These are phyloP conservation scores for Paradisaea rubra DNA, from an alignment of 2,113 vertebrate species.

Conservation along the genomic window DNA sequence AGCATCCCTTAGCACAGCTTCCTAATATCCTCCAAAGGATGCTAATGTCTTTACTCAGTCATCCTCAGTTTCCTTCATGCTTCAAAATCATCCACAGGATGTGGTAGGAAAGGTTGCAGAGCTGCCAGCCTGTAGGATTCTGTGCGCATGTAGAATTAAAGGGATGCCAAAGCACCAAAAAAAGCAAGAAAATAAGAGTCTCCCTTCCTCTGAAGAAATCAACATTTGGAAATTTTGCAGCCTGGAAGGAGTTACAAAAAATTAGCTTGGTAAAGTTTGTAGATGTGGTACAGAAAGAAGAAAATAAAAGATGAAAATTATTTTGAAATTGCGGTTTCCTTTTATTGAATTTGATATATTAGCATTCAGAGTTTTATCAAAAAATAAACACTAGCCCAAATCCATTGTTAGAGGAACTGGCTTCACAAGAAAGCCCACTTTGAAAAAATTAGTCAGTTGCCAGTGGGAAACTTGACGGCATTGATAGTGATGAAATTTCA, in stretches of 20 bases:
- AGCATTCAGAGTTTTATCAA: background rate
- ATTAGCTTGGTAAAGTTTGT: background rate
- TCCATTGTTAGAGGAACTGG: background rate
- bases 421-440: background rate
- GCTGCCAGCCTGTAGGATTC: background rate
- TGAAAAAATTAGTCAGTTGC: background rate
- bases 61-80: background rate
- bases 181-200: background rate
- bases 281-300: background rate
- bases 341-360: background rate
- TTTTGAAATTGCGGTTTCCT: background rate
- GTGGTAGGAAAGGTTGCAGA: background rate
- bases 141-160: background rate
- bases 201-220: background rate
- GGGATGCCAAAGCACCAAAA: background rate
- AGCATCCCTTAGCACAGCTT: background rate
- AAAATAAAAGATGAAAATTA: background rate
- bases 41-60: background rate
- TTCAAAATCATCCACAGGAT: background rate
- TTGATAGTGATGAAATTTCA: background rate
- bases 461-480: background rate
- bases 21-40: background rate
- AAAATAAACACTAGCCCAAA: background rate
- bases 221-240: background rate
- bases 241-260: background rate